phyloP scores from a whole-genome alignment of 2,888 invertebrate species.

The Schizotus pectinicornis region DNA sequence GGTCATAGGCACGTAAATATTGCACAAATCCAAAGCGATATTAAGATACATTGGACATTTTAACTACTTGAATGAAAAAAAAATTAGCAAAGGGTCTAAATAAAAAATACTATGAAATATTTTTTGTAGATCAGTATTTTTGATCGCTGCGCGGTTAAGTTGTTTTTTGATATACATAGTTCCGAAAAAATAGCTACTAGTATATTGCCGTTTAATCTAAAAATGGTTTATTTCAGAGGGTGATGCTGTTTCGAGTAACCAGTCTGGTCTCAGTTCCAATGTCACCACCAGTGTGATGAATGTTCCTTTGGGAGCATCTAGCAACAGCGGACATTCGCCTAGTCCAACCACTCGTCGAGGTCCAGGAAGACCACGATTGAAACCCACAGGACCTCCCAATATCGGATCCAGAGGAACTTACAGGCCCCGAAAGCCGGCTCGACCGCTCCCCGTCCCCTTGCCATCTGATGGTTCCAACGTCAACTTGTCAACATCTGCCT shows the following conservation, averaged over 20 bases:
- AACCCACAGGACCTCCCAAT: constrained; percentile 70
- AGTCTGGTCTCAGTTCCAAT: constrained; percentile 32
- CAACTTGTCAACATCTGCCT: constrained; percentile 33
- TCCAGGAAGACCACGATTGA: constrained; percentile 71
- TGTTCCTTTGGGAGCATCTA: constrained; percentile 17
- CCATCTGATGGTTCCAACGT: constrained; percentile 51
- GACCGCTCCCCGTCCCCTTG: constrained; percentile 57
- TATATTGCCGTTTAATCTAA: too few species aligned
- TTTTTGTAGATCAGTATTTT: too few species aligned
- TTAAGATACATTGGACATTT: too few species aligned
- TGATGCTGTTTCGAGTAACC: constrained; percentile 16
- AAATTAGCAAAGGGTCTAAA: too few species aligned
- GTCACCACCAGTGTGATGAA: constrained; percentile 36
- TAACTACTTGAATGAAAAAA: too few species aligned
- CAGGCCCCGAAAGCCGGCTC: constrained; percentile 63
- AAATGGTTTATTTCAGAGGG: constrained; percentile 27
- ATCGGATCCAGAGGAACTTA: constrained; percentile 67
- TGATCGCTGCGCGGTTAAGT: too few species aligned
- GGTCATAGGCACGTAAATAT: too few species aligned
- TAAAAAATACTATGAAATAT: too few species aligned
- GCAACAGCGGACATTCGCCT: constrained; percentile 31
- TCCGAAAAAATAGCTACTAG: too few species aligned
- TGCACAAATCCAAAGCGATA: too few species aligned
- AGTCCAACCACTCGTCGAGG: constrained; percentile 63
- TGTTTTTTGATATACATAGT: too few species aligned